Conservation (phyloP, 2,888 invertebrate genomes). For the Melanostoma scalare region DNA sequence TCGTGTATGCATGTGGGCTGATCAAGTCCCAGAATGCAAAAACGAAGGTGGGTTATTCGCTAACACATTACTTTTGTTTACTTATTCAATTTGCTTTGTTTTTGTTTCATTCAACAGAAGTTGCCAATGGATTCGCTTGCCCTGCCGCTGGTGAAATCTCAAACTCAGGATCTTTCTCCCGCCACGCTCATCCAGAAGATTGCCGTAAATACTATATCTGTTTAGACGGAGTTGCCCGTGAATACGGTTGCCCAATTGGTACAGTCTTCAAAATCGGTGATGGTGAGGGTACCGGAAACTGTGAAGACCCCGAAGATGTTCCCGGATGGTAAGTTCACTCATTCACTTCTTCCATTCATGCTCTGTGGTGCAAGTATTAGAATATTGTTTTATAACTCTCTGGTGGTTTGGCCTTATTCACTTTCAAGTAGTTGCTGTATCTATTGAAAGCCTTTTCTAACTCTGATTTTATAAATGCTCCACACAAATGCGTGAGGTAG, state of each 20-base stretch:
- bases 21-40: slow-evolving; percentile 96
- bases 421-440: too few species aligned
- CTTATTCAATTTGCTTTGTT: slow-evolving; percentile 71
- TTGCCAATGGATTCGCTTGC: slow-evolving; percentile 94
- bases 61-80: background rate
- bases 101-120: slow-evolving; percentile 85
- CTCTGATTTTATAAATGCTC: slow-evolving; percentile 4
- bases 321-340: slow-evolving; percentile 93
- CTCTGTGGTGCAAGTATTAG: slow-evolving; percentile 42
- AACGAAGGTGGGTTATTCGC: slow-evolving; percentile 87
- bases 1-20: slow-evolving; percentile 98
- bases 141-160: slow-evolving; percentile 91
- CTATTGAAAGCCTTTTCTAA: too few species aligned
- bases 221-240: slow-evolving; percentile 93
- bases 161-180: slow-evolving; percentile 94
- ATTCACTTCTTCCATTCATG: slow-evolving; percentile 73
- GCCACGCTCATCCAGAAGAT: slow-evolving; percentile 96
- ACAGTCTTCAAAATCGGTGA: slow-evolving; percentile 97
- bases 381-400: slow-evolving; percentile 23
- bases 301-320: slow-evolving; percentile 97
- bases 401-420: slow-evolving; percentile 40
- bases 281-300: slow-evolving; percentile 94
- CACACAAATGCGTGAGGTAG: slow-evolving; percentile 38
- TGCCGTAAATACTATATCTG: slow-evolving; percentile 98
- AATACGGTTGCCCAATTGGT: slow-evolving; percentile 97